phyloP scores from a whole-genome alignment of 2,113 vertebrate species.

The Xenopus laevis region DNA sequence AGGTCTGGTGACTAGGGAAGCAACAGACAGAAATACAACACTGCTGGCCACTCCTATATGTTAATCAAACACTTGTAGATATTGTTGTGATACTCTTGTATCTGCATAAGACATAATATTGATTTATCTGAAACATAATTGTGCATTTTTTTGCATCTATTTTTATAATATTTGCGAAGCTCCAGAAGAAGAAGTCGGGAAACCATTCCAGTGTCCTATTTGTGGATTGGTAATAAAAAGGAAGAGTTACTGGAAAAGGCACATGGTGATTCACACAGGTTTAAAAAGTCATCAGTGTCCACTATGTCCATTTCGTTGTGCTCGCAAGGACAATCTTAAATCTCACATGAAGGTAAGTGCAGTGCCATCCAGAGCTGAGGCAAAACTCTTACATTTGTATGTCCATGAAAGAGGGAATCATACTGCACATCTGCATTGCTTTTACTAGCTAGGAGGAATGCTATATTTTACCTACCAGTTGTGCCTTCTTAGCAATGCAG shows the following conservation, averaged over 20 bases:
- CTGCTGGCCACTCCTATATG: too few relatives aligned
- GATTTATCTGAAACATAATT: too few relatives aligned
- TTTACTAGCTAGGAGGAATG: not conserved
- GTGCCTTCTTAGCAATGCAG: not conserved
- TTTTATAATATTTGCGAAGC: slow-evolving; percentile 59
- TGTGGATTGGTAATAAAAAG: slow-evolving; percentile 98
- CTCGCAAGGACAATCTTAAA: slow-evolving; percentile 99
- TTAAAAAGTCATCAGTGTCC: slow-evolving; percentile 98
- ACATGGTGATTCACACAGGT: slow-evolving; percentile 99
- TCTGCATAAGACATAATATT: too few relatives aligned
- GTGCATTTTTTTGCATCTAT: slow-evolving; percentile 46
- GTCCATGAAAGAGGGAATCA: not conserved
- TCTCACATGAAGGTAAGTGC: slow-evolving; percentile 98
- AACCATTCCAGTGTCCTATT: slow-evolving; percentile 97
- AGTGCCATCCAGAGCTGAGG: not conserved
- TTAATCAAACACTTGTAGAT: too few relatives aligned
- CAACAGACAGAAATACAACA: too few relatives aligned
- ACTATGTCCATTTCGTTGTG: slow-evolving; percentile 95
- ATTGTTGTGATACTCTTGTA: too few relatives aligned
- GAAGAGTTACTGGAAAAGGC: slow-evolving; percentile 99
- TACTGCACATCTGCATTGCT: not conserved
- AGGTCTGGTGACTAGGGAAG: too few relatives aligned
- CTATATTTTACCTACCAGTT: not conserved
- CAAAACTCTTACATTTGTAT: not conserved
- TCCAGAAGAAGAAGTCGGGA: slow-evolving; percentile 93